Conservation (phyloP, 1,140 invertebrate species). For the Diuraphis noxia region DNA sequence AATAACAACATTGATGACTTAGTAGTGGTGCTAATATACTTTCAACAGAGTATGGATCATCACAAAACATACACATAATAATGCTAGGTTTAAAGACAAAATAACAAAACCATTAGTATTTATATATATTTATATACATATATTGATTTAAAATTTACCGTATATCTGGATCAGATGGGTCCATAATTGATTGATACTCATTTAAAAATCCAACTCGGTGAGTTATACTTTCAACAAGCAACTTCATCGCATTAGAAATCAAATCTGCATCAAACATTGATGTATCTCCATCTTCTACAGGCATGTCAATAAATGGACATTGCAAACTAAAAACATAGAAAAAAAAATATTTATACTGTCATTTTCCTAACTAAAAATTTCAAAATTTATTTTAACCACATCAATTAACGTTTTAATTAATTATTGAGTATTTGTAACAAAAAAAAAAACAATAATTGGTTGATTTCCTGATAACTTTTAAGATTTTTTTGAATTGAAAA, state of each 20-base stretch:
- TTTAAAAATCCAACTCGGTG: constrained; percentile 72
- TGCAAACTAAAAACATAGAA: constrained; percentile 68
- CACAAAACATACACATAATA: constrained; percentile 96
- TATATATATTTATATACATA: not conserved
- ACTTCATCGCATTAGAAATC: constrained; percentile 74
- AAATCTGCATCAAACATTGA: constrained; percentile 66
- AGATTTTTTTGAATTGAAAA: not conserved
- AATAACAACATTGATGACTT: constrained; percentile 82
- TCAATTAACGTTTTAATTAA: not conserved
- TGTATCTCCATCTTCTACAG: constrained; percentile 67
- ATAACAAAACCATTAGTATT: not conserved
- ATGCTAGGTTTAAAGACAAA: constrained; percentile 67
- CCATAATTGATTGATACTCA: constrained; percentile 75
- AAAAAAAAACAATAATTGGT: not conserved
- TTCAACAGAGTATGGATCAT: constrained; percentile 90
- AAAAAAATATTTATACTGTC: not conserved
- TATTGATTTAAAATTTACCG: constrained; percentile 63
- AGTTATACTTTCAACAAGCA: constrained; percentile 75
- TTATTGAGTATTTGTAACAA: not conserved
- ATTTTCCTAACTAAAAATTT: not conserved
- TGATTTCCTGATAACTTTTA: not conserved
- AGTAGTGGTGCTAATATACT: constrained; percentile 86
- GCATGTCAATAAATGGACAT: constrained; percentile 84
- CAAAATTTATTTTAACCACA: not conserved
- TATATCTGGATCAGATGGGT: constrained; percentile 83